A percentile compares a stretch with the other conserved stretches of the same genome.
Evolutionary conservation across 2,113 vertebrate genomes (phyloP).

Genomic region (Syrmaticus mikado): DNA sequence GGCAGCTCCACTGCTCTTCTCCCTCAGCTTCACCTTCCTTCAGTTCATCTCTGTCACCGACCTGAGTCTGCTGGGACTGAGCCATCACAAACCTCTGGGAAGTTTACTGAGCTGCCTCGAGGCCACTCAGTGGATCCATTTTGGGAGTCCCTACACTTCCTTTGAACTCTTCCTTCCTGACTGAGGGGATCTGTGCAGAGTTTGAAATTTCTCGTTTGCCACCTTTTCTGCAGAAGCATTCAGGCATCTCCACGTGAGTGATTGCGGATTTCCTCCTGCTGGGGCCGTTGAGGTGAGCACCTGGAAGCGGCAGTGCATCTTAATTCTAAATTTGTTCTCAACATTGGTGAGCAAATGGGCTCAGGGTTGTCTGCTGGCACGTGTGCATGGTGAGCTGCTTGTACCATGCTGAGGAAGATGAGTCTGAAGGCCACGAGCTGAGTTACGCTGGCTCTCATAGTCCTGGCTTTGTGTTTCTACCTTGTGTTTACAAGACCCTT

Average conservation of each 20-base stretch:
- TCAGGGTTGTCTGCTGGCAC: rapidly evolving
- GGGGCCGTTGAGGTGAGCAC: background rate
- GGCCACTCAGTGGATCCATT: background rate
- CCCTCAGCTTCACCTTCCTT: background rate
- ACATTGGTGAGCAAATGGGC: rapidly evolving
- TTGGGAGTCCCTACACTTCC: background rate
- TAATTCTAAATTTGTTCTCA: background rate
- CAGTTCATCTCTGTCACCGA: background rate
- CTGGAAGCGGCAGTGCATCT: rapidly evolving
- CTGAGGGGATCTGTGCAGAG: background rate
- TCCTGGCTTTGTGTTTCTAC: background rate
- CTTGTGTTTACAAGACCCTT: background rate
- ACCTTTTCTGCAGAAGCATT: background rate
- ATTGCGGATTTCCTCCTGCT: background rate
- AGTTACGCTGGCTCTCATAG: background rate
- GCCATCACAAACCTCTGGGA: background rate
- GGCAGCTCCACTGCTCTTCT: background rate
- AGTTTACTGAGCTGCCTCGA: background rate
- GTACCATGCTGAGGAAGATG: background rate
- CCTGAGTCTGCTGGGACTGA: background rate
- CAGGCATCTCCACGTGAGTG: background rate
- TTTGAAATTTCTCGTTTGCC: background rate
- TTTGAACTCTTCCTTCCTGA: background rate
- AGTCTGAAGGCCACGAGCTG: background rate
- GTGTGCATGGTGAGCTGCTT: rapidly evolving